A percentile compares a stretch with the other conserved stretches of the same genome.
Conservation (phyloP, 1,140 invertebrate species). For the Drosophila sproati region DNA sequence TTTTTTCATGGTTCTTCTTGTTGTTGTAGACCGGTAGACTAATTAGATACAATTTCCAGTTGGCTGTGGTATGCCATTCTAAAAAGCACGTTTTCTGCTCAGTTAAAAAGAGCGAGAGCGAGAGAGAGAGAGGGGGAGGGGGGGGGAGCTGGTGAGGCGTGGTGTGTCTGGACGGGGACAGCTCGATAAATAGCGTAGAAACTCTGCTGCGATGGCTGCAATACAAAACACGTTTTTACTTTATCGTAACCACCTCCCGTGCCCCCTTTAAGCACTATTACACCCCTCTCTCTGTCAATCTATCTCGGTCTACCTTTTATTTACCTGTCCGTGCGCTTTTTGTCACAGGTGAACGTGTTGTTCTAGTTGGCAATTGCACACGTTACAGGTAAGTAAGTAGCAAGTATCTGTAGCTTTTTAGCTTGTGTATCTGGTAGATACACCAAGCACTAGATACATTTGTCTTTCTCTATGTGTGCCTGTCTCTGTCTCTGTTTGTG, state of each 20-base stretch:
- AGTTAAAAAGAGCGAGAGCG: slow-evolving; percentile 4
- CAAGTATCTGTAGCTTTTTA: background rate
- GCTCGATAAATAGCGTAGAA: slow-evolving; percentile 70
- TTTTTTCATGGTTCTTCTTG: slow-evolving; percentile 22
- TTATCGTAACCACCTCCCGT: slow-evolving; percentile 50
- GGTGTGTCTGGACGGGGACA: too few relatives aligned
- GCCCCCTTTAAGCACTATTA: background rate
- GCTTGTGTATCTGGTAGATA: slow-evolving; percentile 1
- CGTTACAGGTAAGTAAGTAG: slow-evolving; percentile 41
- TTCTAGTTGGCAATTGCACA: slow-evolving; percentile 81
- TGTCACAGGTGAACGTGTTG: slow-evolving; percentile 80
- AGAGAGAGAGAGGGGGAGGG: background rate
- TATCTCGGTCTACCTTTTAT: slow-evolving; percentile 12
- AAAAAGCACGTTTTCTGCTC: slow-evolving; percentile 71
- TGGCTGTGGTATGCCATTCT: slow-evolving; percentile 70
- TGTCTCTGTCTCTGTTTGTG: background rate
- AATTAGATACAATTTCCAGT: slow-evolving; percentile 82
- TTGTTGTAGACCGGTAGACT: slow-evolving; percentile 66
- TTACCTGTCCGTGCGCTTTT: slow-evolving; percentile 60
- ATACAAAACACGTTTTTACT: slow-evolving; percentile 76
- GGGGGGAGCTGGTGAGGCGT: background rate
- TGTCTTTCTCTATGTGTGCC: background rate
- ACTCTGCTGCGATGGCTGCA: slow-evolving; percentile 54
- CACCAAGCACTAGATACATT: slow-evolving; percentile 14
- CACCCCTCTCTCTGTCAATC: background rate